phyloP scores from a whole-genome alignment of 2,797 vertebrate species.

The Pogoniulus pusillus region DNA sequence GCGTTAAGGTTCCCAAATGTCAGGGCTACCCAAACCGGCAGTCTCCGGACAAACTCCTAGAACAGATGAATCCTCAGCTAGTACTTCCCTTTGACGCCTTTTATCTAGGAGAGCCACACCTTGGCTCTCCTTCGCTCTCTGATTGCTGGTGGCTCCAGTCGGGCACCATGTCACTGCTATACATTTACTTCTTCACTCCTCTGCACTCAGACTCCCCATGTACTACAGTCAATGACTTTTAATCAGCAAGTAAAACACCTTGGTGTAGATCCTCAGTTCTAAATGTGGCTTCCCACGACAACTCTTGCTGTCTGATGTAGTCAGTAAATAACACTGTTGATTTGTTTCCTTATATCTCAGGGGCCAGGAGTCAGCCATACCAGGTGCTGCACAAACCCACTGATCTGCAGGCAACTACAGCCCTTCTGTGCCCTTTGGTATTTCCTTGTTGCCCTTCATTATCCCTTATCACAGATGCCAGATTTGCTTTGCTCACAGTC shows the following conservation, averaged over 20 bases:
- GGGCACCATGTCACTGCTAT: not conserved
- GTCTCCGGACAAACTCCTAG: not conserved
- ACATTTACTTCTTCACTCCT: not conserved
- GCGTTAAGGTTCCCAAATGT: not conserved
- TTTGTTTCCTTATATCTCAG: not conserved
- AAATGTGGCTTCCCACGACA: not conserved
- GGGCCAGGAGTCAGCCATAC: not conserved
- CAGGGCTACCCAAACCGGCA: not conserved
- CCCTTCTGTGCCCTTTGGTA: not conserved
- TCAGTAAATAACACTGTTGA: not conserved
- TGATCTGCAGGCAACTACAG: not conserved
- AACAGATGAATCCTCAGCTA: not conserved
- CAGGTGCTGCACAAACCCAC: not conserved
- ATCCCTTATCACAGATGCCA: not conserved
- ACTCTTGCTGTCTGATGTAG: not conserved
- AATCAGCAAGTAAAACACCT: not conserved
- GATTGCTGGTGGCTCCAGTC: not conserved
- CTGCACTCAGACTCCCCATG: not conserved
- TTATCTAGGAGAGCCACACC: too few species aligned
- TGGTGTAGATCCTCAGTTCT: not conserved
- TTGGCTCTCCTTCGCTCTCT: not conserved
- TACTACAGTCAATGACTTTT: not conserved
- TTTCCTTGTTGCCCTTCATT: not conserved
- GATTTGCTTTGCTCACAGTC: not conserved
- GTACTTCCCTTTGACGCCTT: not conserved